A percentile compares a stretch with the other conserved stretches of the same genome.
Conservation (phyloP, 2,113 vertebrate genomes). For the Cacatua alba region DNA sequence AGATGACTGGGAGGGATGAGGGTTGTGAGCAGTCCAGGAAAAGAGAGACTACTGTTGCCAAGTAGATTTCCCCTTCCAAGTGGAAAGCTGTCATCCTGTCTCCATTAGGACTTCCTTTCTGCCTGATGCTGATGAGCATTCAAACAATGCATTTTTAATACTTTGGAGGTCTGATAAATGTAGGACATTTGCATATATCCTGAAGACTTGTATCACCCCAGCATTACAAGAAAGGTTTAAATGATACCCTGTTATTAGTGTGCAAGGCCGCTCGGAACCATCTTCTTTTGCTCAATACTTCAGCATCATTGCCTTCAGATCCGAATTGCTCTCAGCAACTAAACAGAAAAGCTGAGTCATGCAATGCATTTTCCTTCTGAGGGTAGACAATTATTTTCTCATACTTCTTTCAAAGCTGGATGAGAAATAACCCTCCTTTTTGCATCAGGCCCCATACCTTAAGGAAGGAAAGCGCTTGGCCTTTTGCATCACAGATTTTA, state of each 20-base stretch:
- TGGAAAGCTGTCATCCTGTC: not conserved
- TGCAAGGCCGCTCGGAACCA: accelerated
- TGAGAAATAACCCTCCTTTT: not conserved
- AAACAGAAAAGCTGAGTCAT: not conserved
- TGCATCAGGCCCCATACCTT: not conserved
- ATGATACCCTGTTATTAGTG: accelerated
- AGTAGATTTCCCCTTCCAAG: not conserved
- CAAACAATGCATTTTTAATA: not conserved
- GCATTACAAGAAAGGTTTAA: not conserved
- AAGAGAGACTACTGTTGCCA: not conserved
- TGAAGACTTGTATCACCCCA: not conserved
- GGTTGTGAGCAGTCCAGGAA: not conserved
- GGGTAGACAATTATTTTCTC: not conserved
- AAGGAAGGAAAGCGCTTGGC: not conserved
- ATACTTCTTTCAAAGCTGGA: not conserved
- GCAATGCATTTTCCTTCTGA: not conserved
- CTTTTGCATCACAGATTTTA: not conserved
- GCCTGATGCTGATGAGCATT: not conserved
- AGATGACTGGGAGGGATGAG: not conserved
- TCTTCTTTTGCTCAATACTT: not conserved
- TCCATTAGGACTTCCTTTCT: not conserved
- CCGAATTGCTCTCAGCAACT: not conserved
- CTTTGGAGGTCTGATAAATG: not conserved
- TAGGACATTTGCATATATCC: not conserved
- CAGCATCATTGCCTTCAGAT: not conserved